Base-by-base conservation (phyloP, 2,888 invertebrate species). In the Xanthia icteritia region DNA sequence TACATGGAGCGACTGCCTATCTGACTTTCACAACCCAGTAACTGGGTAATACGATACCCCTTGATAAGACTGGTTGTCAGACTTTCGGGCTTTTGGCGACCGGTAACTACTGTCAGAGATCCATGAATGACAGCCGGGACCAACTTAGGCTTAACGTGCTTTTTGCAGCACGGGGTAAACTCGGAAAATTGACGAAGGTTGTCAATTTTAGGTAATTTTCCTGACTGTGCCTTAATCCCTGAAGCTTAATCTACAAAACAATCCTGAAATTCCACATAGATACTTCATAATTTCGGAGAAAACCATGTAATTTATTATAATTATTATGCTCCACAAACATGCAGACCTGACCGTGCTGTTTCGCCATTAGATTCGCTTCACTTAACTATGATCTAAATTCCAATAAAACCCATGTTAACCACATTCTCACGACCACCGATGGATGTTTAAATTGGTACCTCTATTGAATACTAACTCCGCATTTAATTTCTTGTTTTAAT, bases 281-380 rank as follows among this genome's bases (percentile, higher is more conserved):
- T 23, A 27, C 31, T 45, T 6, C 20, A 48, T 6, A n/a, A 39
- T 48, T 45, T 48, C 2, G 11, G 23, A 39, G 58, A 31, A 60
- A 73, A 51, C 17, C 13, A 51, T n/a, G 31, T 39, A 27, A 31
- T 31, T 31, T 31, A 31, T 31, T 20, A 13, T 48, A 15, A 48
- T 31, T 48, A 48, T 48, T 51, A 45, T 61, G n/a, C 20, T 76
- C 5, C 1, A 48, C 39, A 39, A 58, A 60, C 48, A 51, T 27
- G 68, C 17, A 36, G 39, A n/a, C 36, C 69, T 60, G 27, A 70
- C 69, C 54, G 65, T 51, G 75, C 42, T 23, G 60, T 64, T 36
- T 48, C 61, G 15, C 23, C 61, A 81, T 84, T 76, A 82, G 72
- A 2, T 1, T 15, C 72, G 82, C 76, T 76, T 83, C 85, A 85